Conservation (phyloP, 2,113 vertebrate genomes). For the Petaurus breviceps region DNA sequence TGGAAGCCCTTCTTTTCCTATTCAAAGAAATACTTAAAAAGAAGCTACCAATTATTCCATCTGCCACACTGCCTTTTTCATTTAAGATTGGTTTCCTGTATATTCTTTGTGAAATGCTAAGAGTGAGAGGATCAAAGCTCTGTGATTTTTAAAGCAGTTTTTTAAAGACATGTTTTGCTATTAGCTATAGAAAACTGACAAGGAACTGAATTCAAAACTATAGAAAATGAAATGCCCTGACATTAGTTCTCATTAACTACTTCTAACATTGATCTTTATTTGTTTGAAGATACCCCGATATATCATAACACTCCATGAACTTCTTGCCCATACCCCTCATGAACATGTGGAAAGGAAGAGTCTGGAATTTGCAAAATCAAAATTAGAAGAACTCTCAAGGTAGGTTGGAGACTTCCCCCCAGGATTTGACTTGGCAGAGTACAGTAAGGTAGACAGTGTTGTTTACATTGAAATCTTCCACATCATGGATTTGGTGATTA, state of each 20-base stretch:
- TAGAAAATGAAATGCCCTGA: neutral
- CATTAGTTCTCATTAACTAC: neutral
- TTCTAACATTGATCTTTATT: conserved; percentile 49
- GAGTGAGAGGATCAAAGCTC: neutral
- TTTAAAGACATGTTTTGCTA: neutral
- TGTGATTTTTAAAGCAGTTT: neutral
- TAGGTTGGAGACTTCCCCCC: conserved; percentile 54
- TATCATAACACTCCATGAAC: conserved; percentile 98
- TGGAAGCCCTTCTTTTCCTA: conserved; percentile 2
- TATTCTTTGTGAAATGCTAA: neutral
- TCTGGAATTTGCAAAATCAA: conserved; percentile 98
- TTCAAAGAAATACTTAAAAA: neutral
- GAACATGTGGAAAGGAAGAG: conserved; percentile 98
- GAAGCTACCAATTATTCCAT: neutral
- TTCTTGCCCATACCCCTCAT: conserved; percentile 97
- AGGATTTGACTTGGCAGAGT: neutral
- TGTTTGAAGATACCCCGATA: conserved; percentile 94
- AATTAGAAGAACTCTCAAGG: conserved; percentile 98
- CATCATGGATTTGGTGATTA: neutral
- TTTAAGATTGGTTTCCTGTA: neutral
- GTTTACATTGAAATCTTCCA: neutral
- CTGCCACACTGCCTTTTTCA: neutral
- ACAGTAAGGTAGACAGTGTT: neutral
- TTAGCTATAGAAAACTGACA: neutral
- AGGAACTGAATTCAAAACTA: neutral